Percentiles rank a stretch among this genome's conserved stretches.
Evolutionary conservation across 2,113 vertebrate species (phyloP).

Genomic region (Grammomys dolichurus): DNA sequence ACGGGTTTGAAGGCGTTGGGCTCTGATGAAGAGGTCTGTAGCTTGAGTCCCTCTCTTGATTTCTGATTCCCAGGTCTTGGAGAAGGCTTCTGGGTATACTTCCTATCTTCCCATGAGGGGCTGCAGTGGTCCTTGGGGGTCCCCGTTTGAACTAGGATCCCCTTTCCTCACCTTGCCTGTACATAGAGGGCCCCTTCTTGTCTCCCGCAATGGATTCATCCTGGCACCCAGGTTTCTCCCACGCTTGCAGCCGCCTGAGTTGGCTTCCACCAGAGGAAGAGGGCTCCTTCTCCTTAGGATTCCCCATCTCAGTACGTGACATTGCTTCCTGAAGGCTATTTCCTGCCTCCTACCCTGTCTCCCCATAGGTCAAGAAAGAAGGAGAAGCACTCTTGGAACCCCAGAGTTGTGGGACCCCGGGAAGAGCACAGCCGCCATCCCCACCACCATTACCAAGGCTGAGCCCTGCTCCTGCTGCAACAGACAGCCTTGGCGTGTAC

Average conservation of each 20-base stretch:
- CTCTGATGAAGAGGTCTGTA: not conserved
- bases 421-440: constrained; percentile 40
- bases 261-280: not conserved
- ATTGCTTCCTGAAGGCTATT: not conserved
- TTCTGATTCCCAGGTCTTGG: not conserved
- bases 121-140: not conserved
- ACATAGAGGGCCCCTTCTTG: not conserved
- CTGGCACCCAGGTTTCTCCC: not conserved
- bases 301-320: not conserved
- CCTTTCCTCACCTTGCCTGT: not conserved
- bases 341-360: not conserved
- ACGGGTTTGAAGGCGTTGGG: not conserved
- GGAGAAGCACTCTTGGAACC: constrained; percentile 53
- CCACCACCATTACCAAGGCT: constrained; percentile 42
- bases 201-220: not conserved
- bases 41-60: not conserved
- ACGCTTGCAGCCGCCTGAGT: not conserved
- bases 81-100: not conserved
- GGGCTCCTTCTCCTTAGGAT: not conserved
- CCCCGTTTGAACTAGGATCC: not conserved
- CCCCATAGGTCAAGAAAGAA: constrained; percentile 76
- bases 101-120: not conserved
- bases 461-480: not conserved
- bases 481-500: not conserved
- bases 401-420: constrained; percentile 44